Percentiles rank a stretch among this genome's conserved stretches.
Conservation (phyloP, 2,888 invertebrate species). For the Caenorhabditis afra region DNA sequence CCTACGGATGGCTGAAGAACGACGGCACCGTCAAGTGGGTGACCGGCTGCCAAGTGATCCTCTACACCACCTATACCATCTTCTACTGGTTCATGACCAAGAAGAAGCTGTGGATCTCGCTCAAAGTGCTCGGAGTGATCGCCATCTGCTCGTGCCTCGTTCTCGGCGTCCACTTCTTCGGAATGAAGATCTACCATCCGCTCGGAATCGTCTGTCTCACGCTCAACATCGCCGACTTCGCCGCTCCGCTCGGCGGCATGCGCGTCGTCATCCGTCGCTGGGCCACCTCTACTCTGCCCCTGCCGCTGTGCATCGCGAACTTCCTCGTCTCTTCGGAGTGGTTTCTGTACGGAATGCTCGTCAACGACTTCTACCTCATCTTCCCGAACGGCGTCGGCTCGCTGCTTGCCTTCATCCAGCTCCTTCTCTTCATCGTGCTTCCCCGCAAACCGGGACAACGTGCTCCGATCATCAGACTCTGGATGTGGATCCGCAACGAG, state of each 20-base stretch:
- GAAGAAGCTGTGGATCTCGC: constrained; percentile 79
- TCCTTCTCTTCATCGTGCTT: constrained; percentile 87
- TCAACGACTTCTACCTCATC: constrained; percentile 87
- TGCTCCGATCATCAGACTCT: constrained; percentile 73
- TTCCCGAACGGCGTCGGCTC: constrained; percentile 89
- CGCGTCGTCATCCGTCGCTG: constrained; percentile 87
- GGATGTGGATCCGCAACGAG: constrained; percentile 62
- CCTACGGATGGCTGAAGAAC: constrained; percentile 78
- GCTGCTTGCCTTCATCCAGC: constrained; percentile 86
- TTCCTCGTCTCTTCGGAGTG: constrained; percentile 89
- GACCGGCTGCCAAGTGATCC: constrained; percentile 76
- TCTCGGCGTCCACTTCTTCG: constrained; percentile 74
- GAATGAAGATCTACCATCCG: constrained; percentile 78
- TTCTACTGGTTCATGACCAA: constrained; percentile 80
- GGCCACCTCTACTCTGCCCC: constrained; percentile 91
- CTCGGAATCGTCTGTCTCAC: constrained; percentile 86
- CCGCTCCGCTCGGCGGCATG: constrained; percentile 88
- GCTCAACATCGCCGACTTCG: constrained; percentile 88
- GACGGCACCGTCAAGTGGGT: constrained; percentile 78
- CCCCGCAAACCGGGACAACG: constrained; percentile 82
- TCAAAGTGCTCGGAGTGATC: constrained; percentile 74
- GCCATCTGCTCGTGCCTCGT: constrained; percentile 70
- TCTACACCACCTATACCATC: constrained; percentile 77
- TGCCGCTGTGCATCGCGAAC: constrained; percentile 91
- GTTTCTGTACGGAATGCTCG: constrained; percentile 89